These are phyloP conservation scores for Antennarius maculatus DNA, from an alignment of 2,797 vertebrate species.

Conservation along the genomic window DNA sequence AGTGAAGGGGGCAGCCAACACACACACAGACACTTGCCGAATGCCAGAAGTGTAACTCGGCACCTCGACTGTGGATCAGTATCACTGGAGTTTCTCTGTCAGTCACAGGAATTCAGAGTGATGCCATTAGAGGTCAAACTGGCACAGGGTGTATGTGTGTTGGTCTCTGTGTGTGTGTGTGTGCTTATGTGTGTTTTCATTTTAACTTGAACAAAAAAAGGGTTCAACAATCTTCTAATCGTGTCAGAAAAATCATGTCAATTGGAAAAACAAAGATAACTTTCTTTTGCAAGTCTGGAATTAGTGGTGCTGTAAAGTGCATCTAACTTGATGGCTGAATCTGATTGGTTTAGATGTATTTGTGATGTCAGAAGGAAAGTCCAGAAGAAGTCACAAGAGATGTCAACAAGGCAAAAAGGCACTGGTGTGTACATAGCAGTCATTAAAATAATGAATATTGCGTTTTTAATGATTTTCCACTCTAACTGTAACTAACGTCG, in stretches of 20 bases:
- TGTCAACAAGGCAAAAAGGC: constrained; percentile 78
- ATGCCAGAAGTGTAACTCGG: constrained; percentile 19
- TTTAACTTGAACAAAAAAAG: constrained; percentile 19
- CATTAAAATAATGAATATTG: constrained; percentile 59
- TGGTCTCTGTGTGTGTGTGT: neutral
- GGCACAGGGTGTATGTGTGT: too few species aligned
- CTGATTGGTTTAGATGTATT: constrained; percentile 79
- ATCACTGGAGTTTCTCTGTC: constrained; percentile 3
- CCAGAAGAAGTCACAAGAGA: constrained; percentile 66
- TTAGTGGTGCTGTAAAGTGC: constrained; percentile 40
- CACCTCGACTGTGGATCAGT: constrained; percentile 12
- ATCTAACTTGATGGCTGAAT: constrained; percentile 67
- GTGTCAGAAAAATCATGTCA: constrained; percentile 6
- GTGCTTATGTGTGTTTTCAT: constrained; percentile 31
- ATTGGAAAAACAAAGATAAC: neutral
- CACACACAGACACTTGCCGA: neutral
- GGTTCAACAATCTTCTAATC: constrained; percentile 29
- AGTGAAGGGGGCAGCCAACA: neutral
- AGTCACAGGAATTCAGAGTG: constrained; percentile 2
- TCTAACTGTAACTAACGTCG: constrained; percentile 89
- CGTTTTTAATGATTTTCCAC: constrained; percentile 82
- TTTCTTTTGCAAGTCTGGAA: constrained; percentile 16
- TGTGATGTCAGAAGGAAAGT: constrained; percentile 72
- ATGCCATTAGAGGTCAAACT: constrained; percentile 26
- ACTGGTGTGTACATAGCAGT: constrained; percentile 93